phyloP scores from a whole-genome alignment of 2,797 vertebrate species.

The Phrynocephalus guinanensis region DNA sequence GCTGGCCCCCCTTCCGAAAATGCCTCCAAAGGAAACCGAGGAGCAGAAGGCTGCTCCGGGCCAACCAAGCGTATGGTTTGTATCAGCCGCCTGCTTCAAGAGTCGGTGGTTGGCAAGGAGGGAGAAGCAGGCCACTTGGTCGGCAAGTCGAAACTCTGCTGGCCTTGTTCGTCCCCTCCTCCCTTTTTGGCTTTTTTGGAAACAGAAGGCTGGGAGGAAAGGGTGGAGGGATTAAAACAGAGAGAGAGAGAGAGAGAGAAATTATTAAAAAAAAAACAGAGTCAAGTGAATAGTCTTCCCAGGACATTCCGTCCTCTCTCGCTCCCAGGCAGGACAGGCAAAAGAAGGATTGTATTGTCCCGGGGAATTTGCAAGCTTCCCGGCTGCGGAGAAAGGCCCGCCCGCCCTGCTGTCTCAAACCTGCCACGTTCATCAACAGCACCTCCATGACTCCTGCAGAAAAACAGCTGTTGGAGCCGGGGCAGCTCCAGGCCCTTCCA shows the following conservation, averaged over 20 bases:
- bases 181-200: background rate
- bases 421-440: conserved; percentile 58
- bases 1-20: background rate
- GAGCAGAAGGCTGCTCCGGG: background rate
- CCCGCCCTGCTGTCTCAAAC: conserved; percentile 21
- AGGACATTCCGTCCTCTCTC: conserved; percentile 74
- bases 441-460: conserved; percentile 23
- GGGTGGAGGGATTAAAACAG: background rate
- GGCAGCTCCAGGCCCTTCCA: too few species aligned
- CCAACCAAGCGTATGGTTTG: conserved; percentile 41
- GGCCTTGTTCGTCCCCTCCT: conserved; percentile 33
- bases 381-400: background rate
- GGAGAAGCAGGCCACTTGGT: conserved; percentile 18
- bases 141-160: conserved; percentile 70
- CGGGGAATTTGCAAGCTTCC: conserved; percentile 61
- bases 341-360: conserved; percentile 61
- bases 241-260: background rate
- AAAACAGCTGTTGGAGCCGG: background rate
- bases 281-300: conserved; percentile 69
- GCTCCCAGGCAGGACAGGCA: conserved; percentile 58
- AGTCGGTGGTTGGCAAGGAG: conserved; percentile 60
- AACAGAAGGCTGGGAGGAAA: conserved; percentile 65
- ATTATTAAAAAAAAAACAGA: background rate
- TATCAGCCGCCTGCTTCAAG: conserved; percentile 52
- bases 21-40: background rate